phyloP scores from a whole-genome alignment of 2,113 vertebrate species.

The Gallinago jamesoni region DNA sequence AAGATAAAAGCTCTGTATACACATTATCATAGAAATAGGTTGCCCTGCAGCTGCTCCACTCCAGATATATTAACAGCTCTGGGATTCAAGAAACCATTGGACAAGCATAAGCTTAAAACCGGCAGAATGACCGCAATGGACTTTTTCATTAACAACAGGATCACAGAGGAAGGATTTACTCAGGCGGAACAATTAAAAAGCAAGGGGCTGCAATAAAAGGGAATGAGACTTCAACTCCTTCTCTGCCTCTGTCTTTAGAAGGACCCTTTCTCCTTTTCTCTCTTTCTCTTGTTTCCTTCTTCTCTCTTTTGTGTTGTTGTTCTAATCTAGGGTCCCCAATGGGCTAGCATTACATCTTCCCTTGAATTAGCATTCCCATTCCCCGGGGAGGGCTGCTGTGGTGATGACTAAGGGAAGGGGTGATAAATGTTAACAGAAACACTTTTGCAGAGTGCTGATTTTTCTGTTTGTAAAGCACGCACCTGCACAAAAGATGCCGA shows the following conservation, averaged over 20 bases:
- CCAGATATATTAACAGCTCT: constrained; percentile 58
- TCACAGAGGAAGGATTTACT: constrained; percentile 53
- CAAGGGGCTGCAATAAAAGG: constrained; percentile 47
- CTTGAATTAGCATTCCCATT: constrained; percentile 67
- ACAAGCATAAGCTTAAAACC: constrained; percentile 56
- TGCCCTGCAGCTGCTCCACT: constrained; percentile 57
- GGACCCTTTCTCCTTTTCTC: neutral
- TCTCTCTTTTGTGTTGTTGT: neutral
- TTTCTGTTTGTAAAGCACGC: constrained; percentile 69
- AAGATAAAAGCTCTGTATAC: constrained; percentile 17
- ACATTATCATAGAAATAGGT: constrained; percentile 68
- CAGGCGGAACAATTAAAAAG: constrained; percentile 59
- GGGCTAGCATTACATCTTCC: constrained; percentile 64
- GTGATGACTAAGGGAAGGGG: constrained; percentile 74
- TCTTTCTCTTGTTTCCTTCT: neutral
- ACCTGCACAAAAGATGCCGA: constrained; percentile 74
- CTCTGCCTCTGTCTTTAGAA: neutral
- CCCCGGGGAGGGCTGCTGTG: constrained; percentile 28
- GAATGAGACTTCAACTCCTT: constrained; percentile 25
- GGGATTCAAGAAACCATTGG: constrained; percentile 56
- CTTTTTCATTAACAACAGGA: constrained; percentile 62
- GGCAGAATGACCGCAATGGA: constrained; percentile 45
- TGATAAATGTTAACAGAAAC: constrained; percentile 79
- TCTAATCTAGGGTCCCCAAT: constrained; percentile 32
- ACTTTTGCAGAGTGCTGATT: constrained; percentile 76